Evolutionary conservation across 2,113 vertebrate species (phyloP).

Genomic region (Atractosteus spatula): DNA sequence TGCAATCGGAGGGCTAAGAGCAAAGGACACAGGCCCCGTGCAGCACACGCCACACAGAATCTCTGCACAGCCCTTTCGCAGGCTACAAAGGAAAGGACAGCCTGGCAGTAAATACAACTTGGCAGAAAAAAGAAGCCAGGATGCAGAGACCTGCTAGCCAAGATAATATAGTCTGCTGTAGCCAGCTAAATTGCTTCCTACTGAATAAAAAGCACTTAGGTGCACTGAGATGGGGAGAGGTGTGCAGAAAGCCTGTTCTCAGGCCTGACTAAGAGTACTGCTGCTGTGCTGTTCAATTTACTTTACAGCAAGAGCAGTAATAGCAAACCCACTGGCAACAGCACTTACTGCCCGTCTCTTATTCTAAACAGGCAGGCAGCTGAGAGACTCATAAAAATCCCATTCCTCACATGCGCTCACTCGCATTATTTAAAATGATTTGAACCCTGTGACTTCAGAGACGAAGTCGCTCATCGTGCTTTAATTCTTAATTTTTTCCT

Average conservation of each 20-base stretch:
- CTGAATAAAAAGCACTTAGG: constrained; percentile 14
- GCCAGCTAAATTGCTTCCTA: constrained; percentile 11
- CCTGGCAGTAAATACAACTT: not conserved
- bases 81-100: not conserved
- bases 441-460: not conserved
- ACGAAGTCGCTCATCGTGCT: not conserved
- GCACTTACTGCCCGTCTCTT: not conserved
- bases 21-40: too few species aligned
- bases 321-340: constrained; percentile 7
- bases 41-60: too few species aligned
- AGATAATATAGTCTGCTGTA: constrained; percentile 7
- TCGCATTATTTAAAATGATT: not conserved
- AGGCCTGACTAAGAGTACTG: not conserved
- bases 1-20: too few species aligned
- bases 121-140: not conserved
- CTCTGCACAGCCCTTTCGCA: too few species aligned
- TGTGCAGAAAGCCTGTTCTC: not conserved
- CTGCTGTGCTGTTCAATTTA: constrained; percentile 8
- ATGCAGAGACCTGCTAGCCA: not conserved
- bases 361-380: not conserved
- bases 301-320: constrained; percentile 11
- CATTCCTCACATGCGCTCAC: constrained; percentile 28
- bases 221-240: not conserved
- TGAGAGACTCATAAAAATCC: constrained; percentile 23
- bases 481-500: not conserved